Evolutionary conservation across 2,113 vertebrate genomes (phyloP).

Genomic region (Paraplagusia blochii): DNA sequence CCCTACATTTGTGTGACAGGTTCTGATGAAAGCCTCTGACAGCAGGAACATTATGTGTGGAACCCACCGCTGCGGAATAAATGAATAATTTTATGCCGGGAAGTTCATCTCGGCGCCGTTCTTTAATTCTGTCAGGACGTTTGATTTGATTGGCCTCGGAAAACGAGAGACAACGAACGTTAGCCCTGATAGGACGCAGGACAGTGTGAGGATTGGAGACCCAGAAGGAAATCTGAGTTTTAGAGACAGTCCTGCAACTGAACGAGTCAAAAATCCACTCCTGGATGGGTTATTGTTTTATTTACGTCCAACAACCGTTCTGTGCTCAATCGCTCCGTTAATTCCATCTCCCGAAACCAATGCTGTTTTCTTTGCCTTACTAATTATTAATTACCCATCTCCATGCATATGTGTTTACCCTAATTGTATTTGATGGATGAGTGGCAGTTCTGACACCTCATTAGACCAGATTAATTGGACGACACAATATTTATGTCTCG

Average conservation of each 20-base stretch:
- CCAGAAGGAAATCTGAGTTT: slow-evolving; percentile 6
- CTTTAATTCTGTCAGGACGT: slow-evolving; percentile 34
- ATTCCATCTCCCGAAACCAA: slow-evolving; percentile 68
- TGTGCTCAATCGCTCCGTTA: slow-evolving; percentile 61
- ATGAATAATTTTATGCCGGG: slow-evolving; percentile 29
- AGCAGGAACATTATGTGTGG: slow-evolving; percentile 22
- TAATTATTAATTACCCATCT: slow-evolving; percentile 77
- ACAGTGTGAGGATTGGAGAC: slow-evolving; percentile 53
- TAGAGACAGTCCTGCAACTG: slow-evolving; percentile 16
- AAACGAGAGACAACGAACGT: slow-evolving; percentile 45
- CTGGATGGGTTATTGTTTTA: slow-evolving; percentile 57
- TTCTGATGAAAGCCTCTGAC: slow-evolving; percentile 28
- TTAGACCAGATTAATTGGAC: slow-evolving; percentile 95
- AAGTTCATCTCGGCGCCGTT: slow-evolving; percentile 8
- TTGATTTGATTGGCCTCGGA: slow-evolving; percentile 35
- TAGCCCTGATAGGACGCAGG: slow-evolving; percentile 55
- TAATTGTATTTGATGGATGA: slow-evolving; percentile 98
- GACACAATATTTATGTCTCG: slow-evolving; percentile 97
- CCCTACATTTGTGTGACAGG: slow-evolving; percentile 32
- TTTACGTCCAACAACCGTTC: slow-evolving; percentile 45
- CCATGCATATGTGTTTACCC: slow-evolving; percentile 77
- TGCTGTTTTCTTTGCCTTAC: slow-evolving; percentile 77
- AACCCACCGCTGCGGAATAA: slow-evolving; percentile 10
- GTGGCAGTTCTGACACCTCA: slow-evolving; percentile 94
- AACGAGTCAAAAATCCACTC: slow-evolving; percentile 48